Percentiles rank a stretch among this genome's conserved stretches.
These are phyloP conservation scores for Parazoanthus swiftii DNA, from an alignment of 92 coral and sea anemone genomes.

Conservation along the genomic window DNA sequence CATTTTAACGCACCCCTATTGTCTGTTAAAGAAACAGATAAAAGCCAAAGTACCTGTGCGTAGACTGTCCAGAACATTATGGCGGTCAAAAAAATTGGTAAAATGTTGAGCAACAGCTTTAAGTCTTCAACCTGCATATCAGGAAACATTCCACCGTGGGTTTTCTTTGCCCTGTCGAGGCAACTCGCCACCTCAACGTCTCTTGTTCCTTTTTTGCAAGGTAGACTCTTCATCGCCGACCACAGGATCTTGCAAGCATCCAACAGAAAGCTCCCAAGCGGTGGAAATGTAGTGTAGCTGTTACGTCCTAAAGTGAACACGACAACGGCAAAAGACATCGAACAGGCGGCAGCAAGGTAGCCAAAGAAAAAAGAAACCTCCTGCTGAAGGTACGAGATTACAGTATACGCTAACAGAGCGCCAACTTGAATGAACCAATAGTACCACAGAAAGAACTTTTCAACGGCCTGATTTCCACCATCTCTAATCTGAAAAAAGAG, in stretches of 20 bases:
- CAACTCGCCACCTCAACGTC: conserved; percentile 53
- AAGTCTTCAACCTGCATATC: conserved; percentile 84
- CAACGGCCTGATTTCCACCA: conserved; percentile 73
- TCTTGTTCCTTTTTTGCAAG: not conserved
- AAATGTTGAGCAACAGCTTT: conserved; percentile 62
- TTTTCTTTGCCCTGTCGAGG: conserved; percentile 79
- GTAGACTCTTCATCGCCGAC: conserved; percentile 47
- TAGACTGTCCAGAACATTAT: conserved; percentile 80
- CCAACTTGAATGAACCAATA: conserved; percentile 97
- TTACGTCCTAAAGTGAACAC: conserved; percentile 71
- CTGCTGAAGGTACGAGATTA: conserved; percentile 78
- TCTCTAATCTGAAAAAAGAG: conserved; percentile 37
- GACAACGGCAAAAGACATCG: conserved; percentile 68
- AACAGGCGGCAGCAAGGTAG: conserved; percentile 70
- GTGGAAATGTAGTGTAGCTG: conserved; percentile 62
- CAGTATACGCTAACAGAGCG: conserved; percentile 69
- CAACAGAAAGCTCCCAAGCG: conserved; percentile 76
- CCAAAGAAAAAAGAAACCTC: conserved; percentile 66
- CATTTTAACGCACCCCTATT: not conserved
- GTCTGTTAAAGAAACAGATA: not conserved
- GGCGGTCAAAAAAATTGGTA: conserved; percentile 72
- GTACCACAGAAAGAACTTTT: conserved; percentile 88
- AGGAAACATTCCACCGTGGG: conserved; percentile 68
- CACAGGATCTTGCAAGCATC: conserved; percentile 60
- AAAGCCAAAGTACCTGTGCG: conserved; percentile 67